Base-by-base conservation (phyloP, 2,797 vertebrate genomes). In the Sebastes iracundus region DNA sequence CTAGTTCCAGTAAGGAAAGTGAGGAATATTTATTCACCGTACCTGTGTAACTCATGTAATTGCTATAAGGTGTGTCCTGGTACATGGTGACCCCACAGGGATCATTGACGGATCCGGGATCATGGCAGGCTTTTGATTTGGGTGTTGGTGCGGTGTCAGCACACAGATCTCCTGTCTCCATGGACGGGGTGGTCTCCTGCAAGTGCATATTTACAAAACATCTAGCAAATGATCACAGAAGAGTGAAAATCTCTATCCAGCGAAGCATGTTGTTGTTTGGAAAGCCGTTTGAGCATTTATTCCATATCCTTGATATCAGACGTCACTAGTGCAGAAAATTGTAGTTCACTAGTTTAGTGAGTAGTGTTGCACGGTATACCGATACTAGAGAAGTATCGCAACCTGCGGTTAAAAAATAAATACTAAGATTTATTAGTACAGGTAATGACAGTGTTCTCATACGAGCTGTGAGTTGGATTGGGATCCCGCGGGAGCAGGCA, bases 41-140 rank as follows among this genome's bases (percentile, higher is more conserved):
- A 93, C 94, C 94, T 89, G 99, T 97, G 82, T 99, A 99, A 83
- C 99, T 99, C 98, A 99, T 99, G 82, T 99, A 99, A 93, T 99
- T 99, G 91, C 93, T 97, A 87, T 97, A 99, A 0, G 98, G 97
- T 0, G 99, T 98, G 83, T 96, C 95, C 0, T 93, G 95, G 88
- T 98, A 99, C 14, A 87, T 93, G 1, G 80, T 94, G 67, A 96
- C 89, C 61, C 98, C 97, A 2, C 99, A 99, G 20, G 96, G 96
- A 35, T 99, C 98, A 0, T 97, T 98, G 64, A 95, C 86, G 0
- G 96, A 95, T 62, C 97, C 97, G 1, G 98, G 99, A 65, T 98
- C 97, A 2, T 91, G 94, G 66, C 99, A 99, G 65, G 96, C 95
- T 87, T 98, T 99, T 9, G 96, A 98, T 93, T 99, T 99, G 27